Evolutionary conservation across 2,888 invertebrate species (phyloP).

Genomic region (Notodonta dromedarius): DNA sequence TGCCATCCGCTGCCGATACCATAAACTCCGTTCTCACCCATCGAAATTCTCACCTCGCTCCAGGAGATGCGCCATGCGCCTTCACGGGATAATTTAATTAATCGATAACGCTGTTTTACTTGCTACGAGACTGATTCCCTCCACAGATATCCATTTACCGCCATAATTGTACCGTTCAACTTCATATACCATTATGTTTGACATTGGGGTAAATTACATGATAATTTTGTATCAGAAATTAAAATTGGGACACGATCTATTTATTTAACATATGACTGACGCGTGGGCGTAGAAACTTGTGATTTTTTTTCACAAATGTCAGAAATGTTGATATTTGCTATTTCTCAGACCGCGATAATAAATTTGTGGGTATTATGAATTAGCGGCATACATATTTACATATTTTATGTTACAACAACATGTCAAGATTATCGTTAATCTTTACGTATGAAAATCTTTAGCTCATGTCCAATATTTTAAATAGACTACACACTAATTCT

Average conservation of each 20-base stretch:
- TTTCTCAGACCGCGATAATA: not conserved
- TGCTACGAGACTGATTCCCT: slow-evolving; percentile 73
- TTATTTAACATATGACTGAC: not conserved
- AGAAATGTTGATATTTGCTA: slow-evolving; percentile 2
- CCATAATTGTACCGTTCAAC: slow-evolving; percentile 72
- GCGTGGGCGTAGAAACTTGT: not conserved
- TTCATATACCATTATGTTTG: slow-evolving; percentile 65
- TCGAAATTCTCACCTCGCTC: slow-evolving; percentile 31
- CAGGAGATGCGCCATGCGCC: slow-evolving; percentile 42
- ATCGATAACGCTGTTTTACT: slow-evolving; percentile 70
- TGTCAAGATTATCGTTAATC: slow-evolving; percentile 6
- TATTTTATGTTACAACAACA: not conserved
- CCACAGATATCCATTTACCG: slow-evolving; percentile 76
- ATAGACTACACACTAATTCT: not conserved
- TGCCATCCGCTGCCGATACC: slow-evolving; percentile 37
- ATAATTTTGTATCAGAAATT: slow-evolving; percentile 14
- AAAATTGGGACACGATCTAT: slow-evolving; percentile 1
- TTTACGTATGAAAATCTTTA: not conserved
- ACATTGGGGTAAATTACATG: slow-evolving; percentile 38
- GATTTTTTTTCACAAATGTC: not conserved
- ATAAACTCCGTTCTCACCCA: slow-evolving; percentile 29
- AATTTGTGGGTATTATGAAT: slow-evolving; percentile 1
- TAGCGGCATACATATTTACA: slow-evolving; percentile 1
- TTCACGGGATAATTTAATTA: slow-evolving; percentile 76
- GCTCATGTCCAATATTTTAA: not conserved